These are phyloP conservation scores for Campylorhamphus procurvoides DNA, from an alignment of 2,113 vertebrate genomes.

Conservation along the genomic window DNA sequence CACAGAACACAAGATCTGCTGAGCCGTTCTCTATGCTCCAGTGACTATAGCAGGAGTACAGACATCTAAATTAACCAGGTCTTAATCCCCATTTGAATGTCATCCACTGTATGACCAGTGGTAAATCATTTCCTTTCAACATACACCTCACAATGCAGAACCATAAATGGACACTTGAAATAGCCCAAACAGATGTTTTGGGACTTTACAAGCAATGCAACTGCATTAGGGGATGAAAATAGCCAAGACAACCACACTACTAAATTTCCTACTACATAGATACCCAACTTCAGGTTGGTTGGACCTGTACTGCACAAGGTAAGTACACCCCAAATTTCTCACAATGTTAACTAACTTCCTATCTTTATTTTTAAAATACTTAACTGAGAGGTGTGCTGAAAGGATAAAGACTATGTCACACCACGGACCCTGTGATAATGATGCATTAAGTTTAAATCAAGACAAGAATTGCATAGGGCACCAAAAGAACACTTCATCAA, in stretches of 20 bases:
- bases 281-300: neutral
- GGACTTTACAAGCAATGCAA: neutral
- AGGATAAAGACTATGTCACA: neutral
- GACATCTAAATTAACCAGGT: neutral
- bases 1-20: neutral
- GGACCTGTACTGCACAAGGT: neutral
- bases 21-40: neutral
- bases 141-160: neutral
- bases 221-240: neutral
- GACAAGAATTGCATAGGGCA: neutral
- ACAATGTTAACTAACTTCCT: neutral
- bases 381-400: neutral
- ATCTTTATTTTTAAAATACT: neutral
- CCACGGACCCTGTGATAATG: neutral
- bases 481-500: neutral
- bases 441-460: neutral
- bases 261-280: neutral
- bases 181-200: neutral
- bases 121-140: neutral
- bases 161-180: neutral
- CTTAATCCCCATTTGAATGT: neutral
- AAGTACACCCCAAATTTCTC: neutral
- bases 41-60: neutral
- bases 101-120: neutral
- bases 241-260: neutral